Evolutionary conservation across 2,888 invertebrate species (phyloP), one percentile per base, ranked within the genome.

Genomic region (Drosophila trichaetosa): DNA sequence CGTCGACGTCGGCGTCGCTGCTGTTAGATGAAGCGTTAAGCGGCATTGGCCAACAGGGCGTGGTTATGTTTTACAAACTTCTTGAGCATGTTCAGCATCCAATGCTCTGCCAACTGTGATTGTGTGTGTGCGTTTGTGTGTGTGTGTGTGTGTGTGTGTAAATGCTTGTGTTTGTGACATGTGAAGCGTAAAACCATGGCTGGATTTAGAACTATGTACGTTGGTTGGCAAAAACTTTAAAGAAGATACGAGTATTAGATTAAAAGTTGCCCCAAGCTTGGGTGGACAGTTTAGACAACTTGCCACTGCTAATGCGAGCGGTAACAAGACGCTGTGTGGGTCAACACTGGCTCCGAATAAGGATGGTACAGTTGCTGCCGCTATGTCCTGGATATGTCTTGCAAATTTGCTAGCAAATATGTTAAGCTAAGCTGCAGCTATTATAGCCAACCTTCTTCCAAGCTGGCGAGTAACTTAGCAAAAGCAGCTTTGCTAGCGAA

Each of bases 151-250:
- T 27, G 58, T 66, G 61, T n/a, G 18, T 69, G 68, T 27, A 27
- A n/a, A 24, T 61, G 61, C 58, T 56, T 74, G 74, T 86, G 88
- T 73, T 79, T 87, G 89, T 74, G 89, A 89, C 87, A 86, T 86
- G 85, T 86, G 85, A 86, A 89, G 89, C 85, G 85, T 86, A 89
- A 86, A 86, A 86, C 85, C 85, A 84, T 87, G 75, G 89, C 84
- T 87, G 87, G 89, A 89, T 85, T 85, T 86, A 86, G 79, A 86
- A 86, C 82, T 87, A 89, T 89, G 84, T 88, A 71, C 79, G 76
- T 87, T 65, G 78, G 78, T 77, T 76, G 82, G 75, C 61, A 71
- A 71, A 80, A 86, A 86, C 89, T 86, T 86, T 86, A 86, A 86
- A 89, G 85, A 85, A 86, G 85, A 86, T 86, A 63, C 78, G 80